A percentile compares a stretch with the other conserved stretches of the same genome.
Evolutionary conservation across 2,113 vertebrate genomes (phyloP).

Genomic region (Falco punctatus): DNA sequence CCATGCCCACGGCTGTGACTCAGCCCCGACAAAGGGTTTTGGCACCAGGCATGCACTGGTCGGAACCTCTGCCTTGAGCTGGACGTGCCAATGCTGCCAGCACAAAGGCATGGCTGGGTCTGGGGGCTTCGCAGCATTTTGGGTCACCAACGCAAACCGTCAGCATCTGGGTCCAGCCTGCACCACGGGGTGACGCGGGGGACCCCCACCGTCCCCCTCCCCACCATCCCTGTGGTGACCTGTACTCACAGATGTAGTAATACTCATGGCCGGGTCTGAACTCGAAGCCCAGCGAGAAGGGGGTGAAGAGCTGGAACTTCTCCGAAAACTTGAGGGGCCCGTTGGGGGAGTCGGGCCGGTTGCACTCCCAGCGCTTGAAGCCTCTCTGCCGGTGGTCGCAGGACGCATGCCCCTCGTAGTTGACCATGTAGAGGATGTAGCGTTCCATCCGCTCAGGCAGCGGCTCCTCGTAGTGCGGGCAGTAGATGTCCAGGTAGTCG

Average conservation of each 20-base stretch:
- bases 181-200: fast-evolving
- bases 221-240: not conserved
- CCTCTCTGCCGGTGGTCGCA: conserved; percentile 90
- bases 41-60: fast-evolving
- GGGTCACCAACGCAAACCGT: fast-evolving
- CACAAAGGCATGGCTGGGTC: not conserved
- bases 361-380: conserved; percentile 98
- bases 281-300: conserved; percentile 96
- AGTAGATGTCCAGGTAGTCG: conserved; percentile 97
- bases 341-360: conserved; percentile 86
- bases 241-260: conserved; percentile 94
- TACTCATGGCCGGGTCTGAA: conserved; percentile 94
- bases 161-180: fast-evolving
- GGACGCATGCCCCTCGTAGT: conserved; percentile 87
- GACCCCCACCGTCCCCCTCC: not conserved
- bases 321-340: conserved; percentile 95
- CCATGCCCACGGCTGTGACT: fast-evolving
- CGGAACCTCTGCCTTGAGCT: fast-evolving
- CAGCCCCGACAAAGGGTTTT: fast-evolving
- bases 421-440: conserved; percentile 95
- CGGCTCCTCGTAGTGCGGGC: conserved; percentile 89
- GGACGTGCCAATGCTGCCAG: fast-evolving
- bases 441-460: conserved; percentile 86
- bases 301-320: conserved; percentile 98
- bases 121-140: fast-evolving